These are phyloP conservation scores for Eleutherodactylus coqui DNA, from an alignment of 2,797 vertebrate species.

Conservation along the genomic window DNA sequence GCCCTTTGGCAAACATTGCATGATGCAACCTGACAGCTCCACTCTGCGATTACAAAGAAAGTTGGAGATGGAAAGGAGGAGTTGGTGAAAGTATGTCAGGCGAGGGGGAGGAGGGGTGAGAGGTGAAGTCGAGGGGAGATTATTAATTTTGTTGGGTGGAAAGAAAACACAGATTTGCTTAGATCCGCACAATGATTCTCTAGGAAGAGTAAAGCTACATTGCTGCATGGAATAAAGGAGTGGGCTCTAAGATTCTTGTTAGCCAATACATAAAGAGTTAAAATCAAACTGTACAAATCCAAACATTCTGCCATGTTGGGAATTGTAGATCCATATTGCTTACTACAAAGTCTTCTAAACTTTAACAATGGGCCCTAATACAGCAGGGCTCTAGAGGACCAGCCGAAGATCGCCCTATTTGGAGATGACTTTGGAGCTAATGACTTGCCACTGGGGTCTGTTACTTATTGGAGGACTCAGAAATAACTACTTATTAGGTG, in stretches of 20 bases:
- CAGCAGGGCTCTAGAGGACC: not conserved
- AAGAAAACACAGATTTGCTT: not conserved
- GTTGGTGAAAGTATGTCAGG: slow-evolving; percentile 54
- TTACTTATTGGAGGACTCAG: too few relatives aligned
- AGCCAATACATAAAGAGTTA: too few relatives aligned
- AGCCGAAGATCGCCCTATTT: not conserved
- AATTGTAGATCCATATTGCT: too few relatives aligned
- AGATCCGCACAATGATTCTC: not conserved
- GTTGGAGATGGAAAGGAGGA: slow-evolving; percentile 23
- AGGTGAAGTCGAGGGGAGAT: slow-evolving; percentile 25
- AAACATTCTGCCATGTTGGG: too few relatives aligned
- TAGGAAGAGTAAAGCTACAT: not conserved
- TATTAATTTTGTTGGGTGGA: not conserved
- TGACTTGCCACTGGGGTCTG: not conserved
- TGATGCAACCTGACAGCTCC: slow-evolving; percentile 43
- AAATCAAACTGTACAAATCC: not conserved
- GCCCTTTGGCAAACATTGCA: slow-evolving; percentile 44
- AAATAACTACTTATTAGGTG: too few relatives aligned
- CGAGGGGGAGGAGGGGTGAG: slow-evolving; percentile 23
- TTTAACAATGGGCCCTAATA: not conserved
- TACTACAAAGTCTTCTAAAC: not conserved
- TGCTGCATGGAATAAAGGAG: not conserved
- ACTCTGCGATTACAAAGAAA: slow-evolving; percentile 30
- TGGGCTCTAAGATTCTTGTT: not conserved
- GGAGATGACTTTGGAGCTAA: not conserved